Base-by-base conservation (phyloP, 1,140 invertebrate genomes). In the Drosophila biarmipes region DNA sequence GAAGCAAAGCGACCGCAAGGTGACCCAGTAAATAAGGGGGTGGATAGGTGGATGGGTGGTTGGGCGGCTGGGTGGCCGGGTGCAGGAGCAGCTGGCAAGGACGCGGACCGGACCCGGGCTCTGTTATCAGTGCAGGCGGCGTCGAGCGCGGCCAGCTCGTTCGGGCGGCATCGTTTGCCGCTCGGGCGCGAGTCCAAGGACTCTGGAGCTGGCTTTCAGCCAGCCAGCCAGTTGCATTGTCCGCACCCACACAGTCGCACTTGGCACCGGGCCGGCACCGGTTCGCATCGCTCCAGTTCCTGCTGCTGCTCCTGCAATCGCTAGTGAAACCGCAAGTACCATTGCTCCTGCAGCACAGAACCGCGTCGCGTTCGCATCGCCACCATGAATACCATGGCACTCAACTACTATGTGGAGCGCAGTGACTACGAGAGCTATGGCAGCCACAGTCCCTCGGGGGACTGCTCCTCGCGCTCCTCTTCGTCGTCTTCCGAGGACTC, bases 211-310 rank as follows among this genome's bases (percentile, higher is more conserved):
- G 69, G 40, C 52, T 57, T 53, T 37, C 45, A 77, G 56, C 31
- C 69, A 67, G 49, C 45, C 78, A 87, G 84, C 82, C 78, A 89
- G 84, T 87, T 87, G 84, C 84, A 87, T 87, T 89, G 79, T 77
- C 66, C 87, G 71, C 82, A 91, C 90, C 77, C 87, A 87, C 80
- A 91, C 90, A 91, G 84, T 91, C 86, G 77, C 82, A 91, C 73
- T 85, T 80, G 43, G 52, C 69, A 90, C 90, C 90, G 90, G 90
- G 78, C 68, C 78, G 82, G 78, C 82, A 91, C 90, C 90, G 90
- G 90, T 91, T 86, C 66, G 46, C 42, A 68, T 48, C 51, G 74
- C 64, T 64, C 69, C 81, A 43, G 63, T 53, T 72, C 59, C 55
- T 31, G n/a, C n/a, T 45, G 4, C 55, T 48, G 35, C 56, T 58